Percentiles rank a stretch among this genome's conserved stretches.
These are phyloP conservation scores for Platyura marginata DNA, from an alignment of 1,140 invertebrate genomes.

Conservation along the genomic window DNA sequence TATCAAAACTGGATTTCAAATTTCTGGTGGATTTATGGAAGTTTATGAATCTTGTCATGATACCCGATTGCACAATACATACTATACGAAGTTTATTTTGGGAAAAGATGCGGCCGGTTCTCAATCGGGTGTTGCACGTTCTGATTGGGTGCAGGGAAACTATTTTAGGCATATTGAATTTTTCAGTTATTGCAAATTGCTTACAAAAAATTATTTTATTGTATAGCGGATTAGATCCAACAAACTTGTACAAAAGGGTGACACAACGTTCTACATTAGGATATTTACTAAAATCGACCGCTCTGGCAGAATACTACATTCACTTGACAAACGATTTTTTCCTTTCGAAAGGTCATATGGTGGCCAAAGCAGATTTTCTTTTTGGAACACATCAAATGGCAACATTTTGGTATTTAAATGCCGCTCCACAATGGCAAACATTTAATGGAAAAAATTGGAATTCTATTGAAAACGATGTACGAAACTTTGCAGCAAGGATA, in stretches of 20 bases:
- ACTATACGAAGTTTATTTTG: not conserved
- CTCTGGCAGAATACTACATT: too few species aligned
- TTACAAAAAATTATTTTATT: too few species aligned
- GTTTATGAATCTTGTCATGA: not conserved
- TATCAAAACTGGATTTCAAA: not conserved
- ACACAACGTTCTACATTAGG: too few species aligned
- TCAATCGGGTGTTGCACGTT: not conserved
- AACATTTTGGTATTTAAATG: slow-evolving; percentile 33
- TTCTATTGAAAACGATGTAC: slow-evolving; percentile 19
- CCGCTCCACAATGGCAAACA: slow-evolving; percentile 33
- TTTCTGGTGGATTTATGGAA: not conserved
- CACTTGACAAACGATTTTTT: too few species aligned
- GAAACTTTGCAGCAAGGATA: slow-evolving; percentile 13
- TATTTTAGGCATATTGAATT: too few species aligned
- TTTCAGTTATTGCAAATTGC: too few species aligned
- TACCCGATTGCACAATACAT: not conserved
- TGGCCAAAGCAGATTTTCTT: slow-evolving; percentile 27
- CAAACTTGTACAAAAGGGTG: too few species aligned
- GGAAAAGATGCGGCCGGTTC: not conserved
- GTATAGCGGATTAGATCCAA: too few species aligned
- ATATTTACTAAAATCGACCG: too few species aligned
- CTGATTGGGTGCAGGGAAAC: too few species aligned
- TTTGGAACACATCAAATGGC: slow-evolving; percentile 21
- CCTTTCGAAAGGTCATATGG: slow-evolving; percentile 26
- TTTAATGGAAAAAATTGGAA: slow-evolving; percentile 37